Percentiles rank a stretch among this genome's conserved stretches.
phyloP scores from a whole-genome alignment of 2,888 invertebrate genomes.

The Drosophila mimica region DNA sequence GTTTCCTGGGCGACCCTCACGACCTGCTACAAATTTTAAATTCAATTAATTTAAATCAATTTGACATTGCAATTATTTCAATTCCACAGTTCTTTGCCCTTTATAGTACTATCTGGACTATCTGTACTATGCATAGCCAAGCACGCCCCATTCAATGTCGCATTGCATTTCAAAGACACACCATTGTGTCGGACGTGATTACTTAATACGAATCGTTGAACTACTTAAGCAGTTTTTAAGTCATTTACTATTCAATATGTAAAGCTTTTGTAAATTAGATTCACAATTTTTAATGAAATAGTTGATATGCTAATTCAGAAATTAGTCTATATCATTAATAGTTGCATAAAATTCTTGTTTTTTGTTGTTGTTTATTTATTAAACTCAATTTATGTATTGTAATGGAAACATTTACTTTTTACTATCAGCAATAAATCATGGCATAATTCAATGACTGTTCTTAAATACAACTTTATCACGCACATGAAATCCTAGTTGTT shows the following conservation, averaged over 20 bases:
- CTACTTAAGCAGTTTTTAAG: background rate
- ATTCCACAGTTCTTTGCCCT: constrained; percentile 7
- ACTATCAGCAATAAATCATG: background rate
- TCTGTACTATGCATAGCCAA: background rate
- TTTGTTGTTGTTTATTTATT: background rate
- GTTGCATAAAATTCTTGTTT: background rate
- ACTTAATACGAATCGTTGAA: background rate
- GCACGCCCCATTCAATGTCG: background rate
- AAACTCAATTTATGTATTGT: background rate
- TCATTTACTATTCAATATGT: background rate
- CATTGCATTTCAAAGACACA: background rate
- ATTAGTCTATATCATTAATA: background rate
- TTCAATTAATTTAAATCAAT: constrained; percentile 66
- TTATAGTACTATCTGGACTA: background rate
- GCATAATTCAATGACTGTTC: background rate
- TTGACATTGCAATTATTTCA: constrained; percentile 38
- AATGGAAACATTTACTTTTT: background rate
- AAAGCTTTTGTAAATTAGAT: background rate
- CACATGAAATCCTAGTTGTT: constrained; percentile 40
- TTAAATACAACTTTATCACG: background rate
- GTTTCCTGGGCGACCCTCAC: constrained; percentile 37
- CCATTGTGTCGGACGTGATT: background rate
- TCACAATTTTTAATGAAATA: background rate
- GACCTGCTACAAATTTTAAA: constrained; percentile 38
- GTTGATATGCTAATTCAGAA: too few relatives aligned